Percentiles rank a stretch among this genome's conserved stretches.
Conservation (phyloP, 2,888 invertebrate genomes). For the Heliconius ismenius region DNA sequence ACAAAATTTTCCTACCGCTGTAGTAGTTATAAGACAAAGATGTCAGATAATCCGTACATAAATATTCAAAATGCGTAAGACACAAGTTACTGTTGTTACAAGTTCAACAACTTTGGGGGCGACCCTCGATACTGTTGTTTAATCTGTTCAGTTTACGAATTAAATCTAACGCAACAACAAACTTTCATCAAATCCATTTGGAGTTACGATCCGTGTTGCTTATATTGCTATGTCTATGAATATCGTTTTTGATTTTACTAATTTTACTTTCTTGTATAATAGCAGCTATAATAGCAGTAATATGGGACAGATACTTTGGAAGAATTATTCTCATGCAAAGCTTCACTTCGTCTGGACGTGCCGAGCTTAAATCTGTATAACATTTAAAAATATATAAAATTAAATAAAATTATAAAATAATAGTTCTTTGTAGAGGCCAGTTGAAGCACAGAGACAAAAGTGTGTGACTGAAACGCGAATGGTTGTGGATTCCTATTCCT, state of each 20-base stretch:
- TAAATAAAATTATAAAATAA: too few relatives aligned
- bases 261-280: not conserved
- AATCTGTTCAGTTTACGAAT: conserved; percentile 43
- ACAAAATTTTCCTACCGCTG: not conserved
- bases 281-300: too few relatives aligned
- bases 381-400: too few relatives aligned
- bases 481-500: too few relatives aligned
- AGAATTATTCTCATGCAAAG: too few relatives aligned
- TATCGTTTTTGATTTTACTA: not conserved
- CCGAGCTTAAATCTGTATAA: too few relatives aligned
- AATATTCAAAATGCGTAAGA: conserved; percentile 39
- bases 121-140: conserved; percentile 37
- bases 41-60: conserved; percentile 28
- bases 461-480: too few relatives aligned
- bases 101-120: conserved; percentile 36
- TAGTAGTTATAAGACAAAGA: conserved; percentile 25
- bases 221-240: not conserved
- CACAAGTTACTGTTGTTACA: conserved; percentile 36
- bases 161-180: conserved; percentile 41
- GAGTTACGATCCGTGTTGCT: conserved; percentile 27
- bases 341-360: too few relatives aligned
- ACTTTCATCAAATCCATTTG: conserved; percentile 43
- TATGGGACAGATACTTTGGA: too few relatives aligned
- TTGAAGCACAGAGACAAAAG: too few relatives aligned
- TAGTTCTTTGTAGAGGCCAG: too few relatives aligned